Evolutionary conservation across 2,113 vertebrate genomes (phyloP).

Genomic region (Nycticebus coucang): DNA sequence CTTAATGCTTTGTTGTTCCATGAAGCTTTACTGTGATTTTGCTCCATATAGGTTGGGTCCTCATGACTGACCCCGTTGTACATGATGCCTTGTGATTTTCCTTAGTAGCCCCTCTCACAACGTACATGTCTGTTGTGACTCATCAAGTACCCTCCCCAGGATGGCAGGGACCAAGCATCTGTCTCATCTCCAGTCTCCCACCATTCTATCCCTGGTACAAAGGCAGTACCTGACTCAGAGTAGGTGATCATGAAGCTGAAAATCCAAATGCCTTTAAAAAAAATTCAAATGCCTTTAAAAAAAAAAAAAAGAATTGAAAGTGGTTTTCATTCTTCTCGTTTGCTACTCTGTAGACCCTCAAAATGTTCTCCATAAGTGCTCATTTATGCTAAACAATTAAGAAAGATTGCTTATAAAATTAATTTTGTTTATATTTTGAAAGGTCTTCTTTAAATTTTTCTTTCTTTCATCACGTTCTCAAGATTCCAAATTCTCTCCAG

Average conservation of each 20-base stretch:
- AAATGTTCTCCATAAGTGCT: not conserved
- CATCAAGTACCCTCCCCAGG: not conserved
- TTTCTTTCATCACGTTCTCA: not conserved
- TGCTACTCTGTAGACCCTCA: not conserved
- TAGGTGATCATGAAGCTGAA: not conserved
- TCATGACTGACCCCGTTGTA: not conserved
- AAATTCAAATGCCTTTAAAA: not conserved
- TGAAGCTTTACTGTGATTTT: not conserved
- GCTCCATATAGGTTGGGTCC: not conserved
- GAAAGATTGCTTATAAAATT: slow-evolving; percentile 26
- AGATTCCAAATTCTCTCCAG: not conserved
- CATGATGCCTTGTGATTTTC: not conserved
- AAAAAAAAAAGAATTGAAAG: not conserved
- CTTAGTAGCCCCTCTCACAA: not conserved
- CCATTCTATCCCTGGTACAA: not conserved
- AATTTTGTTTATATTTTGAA: not conserved
- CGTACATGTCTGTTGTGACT: not conserved
- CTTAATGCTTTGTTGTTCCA: not conserved
- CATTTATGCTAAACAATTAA: slow-evolving; percentile 7
- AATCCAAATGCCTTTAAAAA: not conserved
- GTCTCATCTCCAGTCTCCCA: not conserved
- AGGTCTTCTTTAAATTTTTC: not conserved
- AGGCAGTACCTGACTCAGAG: not conserved
- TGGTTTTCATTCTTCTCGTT: not conserved
- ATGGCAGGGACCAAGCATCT: not conserved